Conservation (phyloP, 2,113 vertebrate species). For the Hemibagrus wyckioides region DNA sequence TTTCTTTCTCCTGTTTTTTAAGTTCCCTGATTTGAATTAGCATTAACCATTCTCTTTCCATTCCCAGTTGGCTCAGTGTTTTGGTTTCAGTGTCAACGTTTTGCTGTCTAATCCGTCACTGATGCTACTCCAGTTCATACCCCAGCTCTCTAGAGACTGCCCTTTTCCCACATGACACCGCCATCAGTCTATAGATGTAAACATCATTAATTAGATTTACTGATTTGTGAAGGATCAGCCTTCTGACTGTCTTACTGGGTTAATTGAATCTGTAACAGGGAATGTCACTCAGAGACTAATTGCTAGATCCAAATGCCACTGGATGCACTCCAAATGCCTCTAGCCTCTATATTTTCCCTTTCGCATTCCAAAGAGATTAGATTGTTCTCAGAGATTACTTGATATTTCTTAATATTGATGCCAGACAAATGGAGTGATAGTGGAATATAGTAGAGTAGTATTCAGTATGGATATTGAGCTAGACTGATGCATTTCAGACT, state of each 20-base stretch:
- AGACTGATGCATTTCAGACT: neutral
- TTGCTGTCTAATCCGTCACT: neutral
- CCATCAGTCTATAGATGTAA: conserved; percentile 8
- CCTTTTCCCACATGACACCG: conserved; percentile 11
- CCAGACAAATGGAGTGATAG: neutral
- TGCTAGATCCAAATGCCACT: neutral
- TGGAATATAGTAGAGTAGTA: neutral
- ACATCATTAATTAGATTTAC: conserved; percentile 26
- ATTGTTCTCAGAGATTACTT: neutral
- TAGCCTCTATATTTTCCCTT: neutral
- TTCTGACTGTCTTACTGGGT: conserved; percentile 17
- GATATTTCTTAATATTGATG: neutral
- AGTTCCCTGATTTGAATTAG: neutral
- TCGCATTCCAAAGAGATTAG: neutral
- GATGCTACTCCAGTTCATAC: neutral
- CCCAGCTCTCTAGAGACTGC: neutral
- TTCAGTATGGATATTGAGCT: neutral
- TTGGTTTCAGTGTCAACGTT: neutral
- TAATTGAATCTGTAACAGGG: conserved; percentile 33
- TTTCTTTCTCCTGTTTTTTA: neutral
- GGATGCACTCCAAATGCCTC: neutral
- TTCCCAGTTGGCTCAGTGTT: neutral
- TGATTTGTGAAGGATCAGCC: neutral
- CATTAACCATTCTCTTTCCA: neutral
- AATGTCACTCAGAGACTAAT: conserved; percentile 37